Conservation (phyloP, 1,140 invertebrate species). For the Charaxes varanes region DNA sequence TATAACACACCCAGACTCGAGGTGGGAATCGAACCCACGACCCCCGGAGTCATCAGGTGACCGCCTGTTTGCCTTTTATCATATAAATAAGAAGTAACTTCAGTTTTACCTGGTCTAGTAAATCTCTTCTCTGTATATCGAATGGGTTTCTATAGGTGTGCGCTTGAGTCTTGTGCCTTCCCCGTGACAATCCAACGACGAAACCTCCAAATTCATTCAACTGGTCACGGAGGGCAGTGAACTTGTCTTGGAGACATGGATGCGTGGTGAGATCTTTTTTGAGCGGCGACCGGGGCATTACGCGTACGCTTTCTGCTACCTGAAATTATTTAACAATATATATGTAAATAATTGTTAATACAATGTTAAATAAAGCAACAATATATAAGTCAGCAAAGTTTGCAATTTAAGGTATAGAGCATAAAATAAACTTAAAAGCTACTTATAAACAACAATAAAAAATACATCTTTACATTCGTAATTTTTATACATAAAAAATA, state of each 20-base stretch:
- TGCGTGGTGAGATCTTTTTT: slow-evolving; percentile 88
- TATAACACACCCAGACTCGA: too few relatives aligned
- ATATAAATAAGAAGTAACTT: too few relatives aligned
- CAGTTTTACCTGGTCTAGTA: slow-evolving; percentile 92
- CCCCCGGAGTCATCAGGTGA: too few relatives aligned
- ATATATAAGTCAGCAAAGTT: background rate
- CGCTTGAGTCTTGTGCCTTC: slow-evolving; percentile 76
- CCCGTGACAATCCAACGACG: slow-evolving; percentile 80
- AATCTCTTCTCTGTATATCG: slow-evolving; percentile 91
- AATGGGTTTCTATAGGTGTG: slow-evolving; percentile 96
- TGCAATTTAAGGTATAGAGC: too few relatives aligned
- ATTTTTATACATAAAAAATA: too few relatives aligned
- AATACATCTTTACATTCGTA: too few relatives aligned
- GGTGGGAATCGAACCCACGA: too few relatives aligned
- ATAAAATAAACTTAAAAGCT: background rate
- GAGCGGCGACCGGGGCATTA: slow-evolving; percentile 78
- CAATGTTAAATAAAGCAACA: background rate
- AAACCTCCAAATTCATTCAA: slow-evolving; percentile 91
- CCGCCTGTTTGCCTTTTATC: too few relatives aligned
- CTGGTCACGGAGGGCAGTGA: slow-evolving; percentile 86
- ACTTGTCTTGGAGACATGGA: slow-evolving; percentile 87
- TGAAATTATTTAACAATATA: slow-evolving; percentile 27
- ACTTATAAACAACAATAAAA: background rate
- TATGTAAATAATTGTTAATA: slow-evolving; percentile 1
- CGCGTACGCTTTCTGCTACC: slow-evolving; percentile 82